Evolutionary conservation across 2,888 invertebrate genomes (phyloP), one percentile per base, ranked within the genome.

Genomic region (Mactromeris polynyma): DNA sequence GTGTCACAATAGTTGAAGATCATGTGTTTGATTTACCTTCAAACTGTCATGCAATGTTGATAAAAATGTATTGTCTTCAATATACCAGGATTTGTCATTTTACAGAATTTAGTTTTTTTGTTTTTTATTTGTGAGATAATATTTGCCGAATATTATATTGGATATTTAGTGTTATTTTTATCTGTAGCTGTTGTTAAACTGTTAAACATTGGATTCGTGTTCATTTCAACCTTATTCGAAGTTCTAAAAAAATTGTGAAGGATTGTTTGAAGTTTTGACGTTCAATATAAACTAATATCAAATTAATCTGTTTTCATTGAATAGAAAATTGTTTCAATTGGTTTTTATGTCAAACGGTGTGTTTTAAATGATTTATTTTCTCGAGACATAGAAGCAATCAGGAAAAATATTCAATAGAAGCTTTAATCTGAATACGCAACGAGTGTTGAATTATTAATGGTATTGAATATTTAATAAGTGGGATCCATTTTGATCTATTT

Each of bases 391-490:
- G 19, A 33, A 73, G 26, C 4, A 73, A 73, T 33, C 73, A 33
- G 33, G 73, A 17, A 33, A 73, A 73, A 73, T 73, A 73, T 73
- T 73, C 73, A 73, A 73, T 73, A 73, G 73, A 36, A 19, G 58
- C n/a, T 58, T 46, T n/a, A 26, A 64, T 26, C 58, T n/a, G 6
- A 9, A 69, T 33, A 33, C 9, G 19, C 33, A 73, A 14, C 17
- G 14, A 14, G 73, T 73, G 33, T 33, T 73, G 73, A 73, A 73
- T 73, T 73, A 73, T 73, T 73, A 73, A 73, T 73, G 73, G 73
- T 73, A 73, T 73, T 73, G 73, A 73, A 73, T 73, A 73, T 73
- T 73, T 73, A 73, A 73, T 36, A 73, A 73, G 73, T 36, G 36
- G 17, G 73, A 73, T 73, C 73, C 73, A 73, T 73, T 73, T 73